A percentile compares a stretch with the other conserved stretches of the same genome.
These are phyloP conservation scores for Drosophila yooni DNA, from an alignment of 2,888 invertebrate species.

Conservation along the genomic window DNA sequence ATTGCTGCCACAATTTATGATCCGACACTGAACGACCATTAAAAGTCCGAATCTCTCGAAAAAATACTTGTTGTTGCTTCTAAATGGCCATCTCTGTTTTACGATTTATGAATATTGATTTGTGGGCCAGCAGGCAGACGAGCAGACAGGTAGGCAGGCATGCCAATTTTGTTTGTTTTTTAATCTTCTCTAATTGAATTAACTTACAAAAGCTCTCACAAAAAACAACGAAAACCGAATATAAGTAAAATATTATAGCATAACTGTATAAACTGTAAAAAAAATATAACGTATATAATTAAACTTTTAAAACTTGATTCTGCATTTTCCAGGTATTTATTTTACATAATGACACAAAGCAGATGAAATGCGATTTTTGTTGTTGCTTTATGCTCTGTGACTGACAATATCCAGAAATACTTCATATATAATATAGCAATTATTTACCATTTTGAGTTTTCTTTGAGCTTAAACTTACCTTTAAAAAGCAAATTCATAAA, in stretches of 20 bases:
- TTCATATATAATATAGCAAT: neutral
- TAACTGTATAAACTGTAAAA: neutral
- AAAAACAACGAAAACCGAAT: neutral
- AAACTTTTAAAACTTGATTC: neutral
- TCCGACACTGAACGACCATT: conserved; percentile 75
- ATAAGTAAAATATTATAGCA: neutral
- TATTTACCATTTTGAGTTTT: neutral
- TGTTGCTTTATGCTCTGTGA: neutral
- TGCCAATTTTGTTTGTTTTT: conserved; percentile 37
- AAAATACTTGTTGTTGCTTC: conserved; percentile 35
- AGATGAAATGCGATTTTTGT: neutral
- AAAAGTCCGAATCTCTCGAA: conserved; percentile 59
- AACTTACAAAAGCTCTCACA: conserved; percentile 18
- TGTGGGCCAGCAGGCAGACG: neutral
- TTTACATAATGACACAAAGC: neutral
- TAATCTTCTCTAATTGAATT: conserved; percentile 55
- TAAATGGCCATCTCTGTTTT: conserved; percentile 45
- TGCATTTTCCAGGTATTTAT: neutral
- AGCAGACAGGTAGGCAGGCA: conserved; percentile 12
- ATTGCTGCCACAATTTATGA: conserved; percentile 73
- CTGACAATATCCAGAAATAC: neutral
- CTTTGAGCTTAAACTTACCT: neutral
- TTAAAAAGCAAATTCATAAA: neutral
- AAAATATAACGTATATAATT: neutral
- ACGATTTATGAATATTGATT: conserved; percentile 82